These are phyloP conservation scores for Papilio dardanus DNA, from an alignment of 1,140 invertebrate genomes.

Conservation along the genomic window DNA sequence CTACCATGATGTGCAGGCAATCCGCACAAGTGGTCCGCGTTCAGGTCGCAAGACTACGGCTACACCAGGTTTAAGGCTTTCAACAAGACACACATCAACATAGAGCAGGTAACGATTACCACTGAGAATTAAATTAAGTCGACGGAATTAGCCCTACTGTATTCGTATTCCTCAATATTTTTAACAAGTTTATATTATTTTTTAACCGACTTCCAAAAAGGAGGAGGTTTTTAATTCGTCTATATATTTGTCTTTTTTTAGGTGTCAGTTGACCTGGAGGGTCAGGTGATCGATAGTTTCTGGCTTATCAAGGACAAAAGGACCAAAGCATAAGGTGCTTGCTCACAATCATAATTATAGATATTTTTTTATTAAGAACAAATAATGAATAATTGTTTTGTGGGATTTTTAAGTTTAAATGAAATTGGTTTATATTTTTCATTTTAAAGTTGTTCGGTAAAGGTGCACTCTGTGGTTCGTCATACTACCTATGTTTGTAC, in stretches of 20 bases:
- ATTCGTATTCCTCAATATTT: no score
- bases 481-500: no score
- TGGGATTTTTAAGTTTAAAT: no score
- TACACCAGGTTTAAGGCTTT: slow-evolving; percentile 92
- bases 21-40: slow-evolving; percentile 90
- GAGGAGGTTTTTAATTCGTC: no score
- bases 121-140: no score
- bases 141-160: no score
- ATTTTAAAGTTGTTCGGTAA: no score
- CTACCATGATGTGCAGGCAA: slow-evolving; percentile 57
- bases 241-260: slow-evolving; percentile 52
- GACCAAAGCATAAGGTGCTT: not conserved
- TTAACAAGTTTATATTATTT: no score
- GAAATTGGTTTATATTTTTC: no score
- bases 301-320: slow-evolving; percentile 89
- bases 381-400: no score
- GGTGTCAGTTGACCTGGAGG: slow-evolving; percentile 92
- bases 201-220: no score
- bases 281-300: slow-evolving; percentile 89
- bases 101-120: slow-evolving; percentile 95
- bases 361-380: not conserved
- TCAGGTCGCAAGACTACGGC: slow-evolving; percentile 94
- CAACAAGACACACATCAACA: slow-evolving; percentile 94
- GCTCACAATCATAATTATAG: not conserved
- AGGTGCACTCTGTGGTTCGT: no score